Conservation (phyloP, 2,113 vertebrate genomes). For the Labeo catla region DNA sequence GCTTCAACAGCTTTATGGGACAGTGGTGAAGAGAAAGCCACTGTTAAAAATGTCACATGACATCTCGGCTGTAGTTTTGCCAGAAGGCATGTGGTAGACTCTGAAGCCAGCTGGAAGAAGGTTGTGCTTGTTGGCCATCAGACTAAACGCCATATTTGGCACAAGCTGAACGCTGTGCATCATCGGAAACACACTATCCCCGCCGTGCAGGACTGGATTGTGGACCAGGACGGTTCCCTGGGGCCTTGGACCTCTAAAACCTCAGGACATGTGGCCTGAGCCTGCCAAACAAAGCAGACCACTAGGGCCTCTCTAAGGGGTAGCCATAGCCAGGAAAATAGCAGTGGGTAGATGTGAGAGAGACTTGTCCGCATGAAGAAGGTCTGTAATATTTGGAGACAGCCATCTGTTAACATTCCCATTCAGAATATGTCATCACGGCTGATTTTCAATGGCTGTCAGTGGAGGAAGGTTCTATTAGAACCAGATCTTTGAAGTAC, state of each 20-base stretch:
- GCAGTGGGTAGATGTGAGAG: not conserved
- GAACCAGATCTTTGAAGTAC: not conserved
- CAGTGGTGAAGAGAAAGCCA: not conserved
- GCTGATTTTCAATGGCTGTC: not conserved
- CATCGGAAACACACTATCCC: not conserved
- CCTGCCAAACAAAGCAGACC: not conserved
- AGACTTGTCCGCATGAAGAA: not conserved
- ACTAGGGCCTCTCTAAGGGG: not conserved
- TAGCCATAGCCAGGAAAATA: not conserved
- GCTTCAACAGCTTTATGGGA: not conserved
- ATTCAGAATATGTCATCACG: not conserved
- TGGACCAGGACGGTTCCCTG: not conserved
- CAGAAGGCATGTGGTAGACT: not conserved
- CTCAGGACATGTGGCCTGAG: not conserved
- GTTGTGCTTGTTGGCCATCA: constrained; percentile 12
- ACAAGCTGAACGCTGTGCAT: not conserved
- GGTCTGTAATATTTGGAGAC: not conserved
- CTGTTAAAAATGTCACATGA: constrained; percentile 23
- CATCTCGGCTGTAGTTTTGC: not conserved
- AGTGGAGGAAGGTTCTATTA: not conserved
- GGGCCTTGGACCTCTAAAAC: not conserved
- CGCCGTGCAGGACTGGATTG: not conserved
- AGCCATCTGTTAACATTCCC: not conserved
- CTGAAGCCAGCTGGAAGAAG: constrained; percentile 6
- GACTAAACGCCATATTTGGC: constrained; percentile 4